phyloP scores from a whole-genome alignment of 2,888 invertebrate species.

The Fissipunctia ypsillon region DNA sequence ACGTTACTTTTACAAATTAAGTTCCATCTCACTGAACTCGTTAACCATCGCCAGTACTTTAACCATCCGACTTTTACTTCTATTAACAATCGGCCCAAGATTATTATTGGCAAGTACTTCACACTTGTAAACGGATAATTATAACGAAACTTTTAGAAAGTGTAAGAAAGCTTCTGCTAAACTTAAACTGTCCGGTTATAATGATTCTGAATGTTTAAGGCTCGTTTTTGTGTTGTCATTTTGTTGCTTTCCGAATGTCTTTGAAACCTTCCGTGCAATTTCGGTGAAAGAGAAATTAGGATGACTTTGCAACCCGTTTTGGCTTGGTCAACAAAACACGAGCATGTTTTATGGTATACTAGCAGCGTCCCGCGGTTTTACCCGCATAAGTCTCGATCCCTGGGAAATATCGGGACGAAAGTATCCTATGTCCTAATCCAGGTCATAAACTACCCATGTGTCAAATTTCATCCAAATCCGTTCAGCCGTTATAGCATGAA shows the following conservation, averaged over 20 bases:
- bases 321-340: neutral
- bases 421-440: no score
- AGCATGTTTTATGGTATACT: neutral
- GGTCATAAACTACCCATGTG: no score
- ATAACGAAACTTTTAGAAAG: conserved; percentile 64
- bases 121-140: conserved; percentile 57
- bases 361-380: no score
- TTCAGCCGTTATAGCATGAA: no score
- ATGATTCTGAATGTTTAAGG: conserved; percentile 54
- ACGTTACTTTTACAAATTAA: conserved; percentile 20
- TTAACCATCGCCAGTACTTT: conserved; percentile 22
- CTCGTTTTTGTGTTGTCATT: conserved; percentile 43
- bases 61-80: conserved; percentile 59
- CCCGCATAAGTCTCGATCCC: no score
- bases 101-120: conserved; percentile 33
- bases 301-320: conserved; percentile 7
- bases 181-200: conserved; percentile 16
- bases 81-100: conserved; percentile 36
- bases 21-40: conserved; percentile 39
- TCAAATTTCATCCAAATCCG: no score
- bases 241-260: neutral
- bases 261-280: neutral
- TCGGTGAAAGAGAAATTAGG: conserved; percentile 39
- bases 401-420: no score
- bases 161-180: conserved; percentile 46